These are phyloP conservation scores for Heliothis subflexa DNA, from an alignment of 1,140 invertebrate species.

Conservation along the genomic window DNA sequence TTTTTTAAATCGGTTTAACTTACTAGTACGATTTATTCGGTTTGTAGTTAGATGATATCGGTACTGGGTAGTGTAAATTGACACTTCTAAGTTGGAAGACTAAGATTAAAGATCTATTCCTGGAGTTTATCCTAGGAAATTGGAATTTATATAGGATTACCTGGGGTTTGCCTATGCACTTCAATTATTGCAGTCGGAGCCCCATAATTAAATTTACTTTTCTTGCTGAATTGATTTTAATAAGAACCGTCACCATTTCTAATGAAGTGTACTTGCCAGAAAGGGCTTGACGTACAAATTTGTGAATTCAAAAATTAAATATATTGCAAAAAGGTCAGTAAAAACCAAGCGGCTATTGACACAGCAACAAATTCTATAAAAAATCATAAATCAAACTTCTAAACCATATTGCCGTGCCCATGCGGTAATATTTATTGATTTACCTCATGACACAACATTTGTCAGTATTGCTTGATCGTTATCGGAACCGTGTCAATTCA, in stretches of 20 bases:
- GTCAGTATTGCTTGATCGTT: conserved; percentile 25
- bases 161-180: not conserved
- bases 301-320: too few species aligned
- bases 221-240: not conserved
- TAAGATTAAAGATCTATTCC: not conserved
- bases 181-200: not conserved
- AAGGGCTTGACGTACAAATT: too few species aligned
- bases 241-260: too few species aligned
- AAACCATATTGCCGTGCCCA: not conserved
- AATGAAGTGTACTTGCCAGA: not conserved
- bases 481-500: conserved; percentile 31
- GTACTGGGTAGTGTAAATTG: not conserved
- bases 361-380: not conserved
- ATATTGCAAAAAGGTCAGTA: too few species aligned
- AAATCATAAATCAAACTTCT: not conserved
- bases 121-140: not conserved
- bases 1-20: not conserved
- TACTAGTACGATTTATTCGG: not conserved
- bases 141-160: not conserved
- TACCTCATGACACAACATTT: conserved; percentile 17
- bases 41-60: not conserved
- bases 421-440: conserved; percentile 1
- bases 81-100: not conserved
- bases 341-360: too few species aligned
- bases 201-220: not conserved